These are phyloP conservation scores for Hydrozoanthus gracilis DNA, from an alignment of 92 coral and sea anemone species.

Conservation along the genomic window DNA sequence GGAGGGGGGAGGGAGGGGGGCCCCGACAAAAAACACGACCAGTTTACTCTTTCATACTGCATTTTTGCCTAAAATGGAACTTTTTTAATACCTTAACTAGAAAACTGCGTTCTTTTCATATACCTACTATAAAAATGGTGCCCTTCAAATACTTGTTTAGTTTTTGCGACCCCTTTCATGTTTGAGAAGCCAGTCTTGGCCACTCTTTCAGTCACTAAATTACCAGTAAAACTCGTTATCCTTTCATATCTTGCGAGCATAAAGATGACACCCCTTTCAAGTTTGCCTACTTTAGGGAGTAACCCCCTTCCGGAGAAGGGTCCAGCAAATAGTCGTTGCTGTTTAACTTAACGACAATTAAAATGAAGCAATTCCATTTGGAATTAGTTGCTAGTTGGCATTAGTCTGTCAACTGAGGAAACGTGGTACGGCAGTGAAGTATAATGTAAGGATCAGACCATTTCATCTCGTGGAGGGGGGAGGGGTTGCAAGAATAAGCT, in stretches of 20 bases:
- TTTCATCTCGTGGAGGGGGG: no score
- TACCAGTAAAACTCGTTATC: slow-evolving; percentile 1
- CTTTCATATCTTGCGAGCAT: slow-evolving; percentile 4
- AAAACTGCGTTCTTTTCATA: neutral
- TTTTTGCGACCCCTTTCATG: neutral
- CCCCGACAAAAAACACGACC: slow-evolving; percentile 6
- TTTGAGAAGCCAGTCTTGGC: slow-evolving; percentile 10
- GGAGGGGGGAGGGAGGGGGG: slow-evolving; percentile 4
- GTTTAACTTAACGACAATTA: neutral
- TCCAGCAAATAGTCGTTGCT: slow-evolving; percentile 3
- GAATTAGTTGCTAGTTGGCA: slow-evolving; percentile 8
- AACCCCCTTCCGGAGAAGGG: slow-evolving; percentile 11
- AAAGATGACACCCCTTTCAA: slow-evolving; percentile 8
- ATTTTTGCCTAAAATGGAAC: neutral
- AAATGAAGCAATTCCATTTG: slow-evolving; percentile 6
- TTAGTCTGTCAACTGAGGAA: neutral
- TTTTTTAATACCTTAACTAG: neutral
- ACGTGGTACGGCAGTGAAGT: slow-evolving; percentile 2
- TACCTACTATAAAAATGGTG: slow-evolving; percentile 1
- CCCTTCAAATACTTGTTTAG: neutral
- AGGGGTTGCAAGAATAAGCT: neutral
- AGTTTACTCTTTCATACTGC: slow-evolving; percentile 3
- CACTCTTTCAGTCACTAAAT: slow-evolving; percentile 7
- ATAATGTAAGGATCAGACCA: slow-evolving; percentile 2
- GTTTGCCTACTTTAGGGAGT: slow-evolving; percentile 9